Conservation (phyloP, 1,140 invertebrate species). For the Belonocnema kinseyi region DNA sequence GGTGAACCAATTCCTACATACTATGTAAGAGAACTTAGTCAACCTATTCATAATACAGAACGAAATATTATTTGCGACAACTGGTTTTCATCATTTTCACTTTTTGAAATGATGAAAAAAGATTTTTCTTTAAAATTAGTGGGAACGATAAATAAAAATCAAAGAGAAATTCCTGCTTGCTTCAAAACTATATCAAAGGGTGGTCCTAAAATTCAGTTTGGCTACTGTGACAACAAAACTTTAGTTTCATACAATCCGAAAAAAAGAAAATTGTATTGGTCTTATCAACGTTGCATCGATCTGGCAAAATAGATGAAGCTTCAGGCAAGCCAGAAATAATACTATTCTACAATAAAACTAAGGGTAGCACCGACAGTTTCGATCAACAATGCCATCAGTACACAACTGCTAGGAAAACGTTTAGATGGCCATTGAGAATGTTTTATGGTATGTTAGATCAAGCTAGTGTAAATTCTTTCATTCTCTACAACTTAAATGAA, state of each 20-base stretch:
- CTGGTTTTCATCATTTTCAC: slow-evolving; percentile 61
- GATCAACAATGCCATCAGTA: no score
- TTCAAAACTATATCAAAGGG: slow-evolving; percentile 43
- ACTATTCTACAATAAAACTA: no score
- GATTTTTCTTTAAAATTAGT: slow-evolving; percentile 62
- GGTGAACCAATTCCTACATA: slow-evolving; percentile 32
- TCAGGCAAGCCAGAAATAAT: no score
- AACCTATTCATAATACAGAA: slow-evolving; percentile 28
- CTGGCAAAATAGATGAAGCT: no score
- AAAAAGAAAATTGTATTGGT: no score
- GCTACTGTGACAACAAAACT: no score
- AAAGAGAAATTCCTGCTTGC: slow-evolving; percentile 64
- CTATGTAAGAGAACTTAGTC: slow-evolving; percentile 33
- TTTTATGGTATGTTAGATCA: slow-evolving; percentile 54
- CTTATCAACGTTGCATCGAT: no score
- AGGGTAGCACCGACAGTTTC: no score
- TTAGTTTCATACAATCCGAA: no score
- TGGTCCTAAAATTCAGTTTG: no score
- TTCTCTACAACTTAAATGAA: no score
- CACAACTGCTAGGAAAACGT: no score
- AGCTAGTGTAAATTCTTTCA: slow-evolving; percentile 30
- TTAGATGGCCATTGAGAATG: slow-evolving; percentile 58
- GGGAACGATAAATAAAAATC: slow-evolving; percentile 73
- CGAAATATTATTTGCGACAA: slow-evolving; percentile 37
- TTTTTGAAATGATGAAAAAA: slow-evolving; percentile 59